Evolutionary conservation across 2,797 vertebrate genomes (phyloP).

Genomic region (Enteromius radiatus): DNA sequence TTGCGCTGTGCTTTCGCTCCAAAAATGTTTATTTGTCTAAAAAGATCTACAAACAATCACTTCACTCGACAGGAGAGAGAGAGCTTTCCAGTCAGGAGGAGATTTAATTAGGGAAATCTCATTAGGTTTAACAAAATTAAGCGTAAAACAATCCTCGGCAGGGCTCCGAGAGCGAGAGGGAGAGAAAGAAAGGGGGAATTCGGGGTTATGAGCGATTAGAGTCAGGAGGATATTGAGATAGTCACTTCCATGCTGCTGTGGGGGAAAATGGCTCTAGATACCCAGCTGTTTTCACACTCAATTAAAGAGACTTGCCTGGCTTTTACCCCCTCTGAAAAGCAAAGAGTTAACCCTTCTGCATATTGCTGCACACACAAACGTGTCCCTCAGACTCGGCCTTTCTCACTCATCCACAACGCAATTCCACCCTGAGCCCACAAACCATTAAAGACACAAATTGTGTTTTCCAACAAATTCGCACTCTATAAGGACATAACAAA

Average conservation of each 20-base stretch:
- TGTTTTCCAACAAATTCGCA: conserved; percentile 58
- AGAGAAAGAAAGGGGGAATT: conserved; percentile 50
- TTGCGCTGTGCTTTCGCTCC: conserved; percentile 61
- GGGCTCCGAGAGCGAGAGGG: conserved; percentile 77
- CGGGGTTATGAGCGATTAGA: conserved; percentile 83
- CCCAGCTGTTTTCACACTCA: conserved; percentile 69
- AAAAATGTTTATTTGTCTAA: conserved; percentile 87
- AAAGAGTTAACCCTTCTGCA: conserved; percentile 58
- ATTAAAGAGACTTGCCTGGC: conserved; percentile 65
- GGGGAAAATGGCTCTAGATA: conserved; percentile 68
- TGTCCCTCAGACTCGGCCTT: conserved; percentile 43
- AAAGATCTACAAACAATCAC: conserved; percentile 83
- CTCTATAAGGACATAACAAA: conserved; percentile 54
- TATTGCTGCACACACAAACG: conserved; percentile 49
- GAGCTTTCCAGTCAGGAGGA: conserved; percentile 86
- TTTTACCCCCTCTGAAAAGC: conserved; percentile 60
- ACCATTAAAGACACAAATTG: conserved; percentile 64
- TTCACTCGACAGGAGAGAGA: conserved; percentile 83
- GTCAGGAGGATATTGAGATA: conserved; percentile 80
- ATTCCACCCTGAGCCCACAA: conserved; percentile 51
- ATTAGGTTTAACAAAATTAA: conserved; percentile 99
- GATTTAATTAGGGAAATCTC: conserved; percentile 99
- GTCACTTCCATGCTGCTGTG: conserved; percentile 67
- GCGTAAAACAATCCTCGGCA: conserved; percentile 95
- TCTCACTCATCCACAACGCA: conserved; percentile 48